Conservation (phyloP, 2,113 vertebrate genomes). For the Gobiocypris rarus region DNA sequence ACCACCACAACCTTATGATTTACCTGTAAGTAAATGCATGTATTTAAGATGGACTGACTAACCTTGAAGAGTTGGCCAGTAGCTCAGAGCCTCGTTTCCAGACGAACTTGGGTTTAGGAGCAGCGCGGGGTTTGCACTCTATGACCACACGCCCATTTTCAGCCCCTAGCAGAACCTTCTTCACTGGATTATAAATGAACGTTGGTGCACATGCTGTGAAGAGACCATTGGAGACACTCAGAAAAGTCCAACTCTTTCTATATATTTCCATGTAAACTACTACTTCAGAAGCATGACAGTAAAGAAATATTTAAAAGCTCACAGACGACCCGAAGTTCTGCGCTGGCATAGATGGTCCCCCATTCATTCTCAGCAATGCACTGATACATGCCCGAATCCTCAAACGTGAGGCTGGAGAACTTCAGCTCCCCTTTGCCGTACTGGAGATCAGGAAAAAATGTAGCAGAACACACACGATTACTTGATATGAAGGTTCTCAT, state of each 20-base stretch:
- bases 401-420: slow-evolving; percentile 87
- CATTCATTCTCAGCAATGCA: slow-evolving; percentile 93
- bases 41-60: slow-evolving; percentile 40
- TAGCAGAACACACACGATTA: neutral
- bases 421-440: slow-evolving; percentile 92
- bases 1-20: neutral
- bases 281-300: neutral
- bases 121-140: slow-evolving; percentile 93
- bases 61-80: slow-evolving; percentile 90
- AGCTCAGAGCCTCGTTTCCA: slow-evolving; percentile 94
- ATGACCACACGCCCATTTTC: slow-evolving; percentile 89
- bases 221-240: neutral
- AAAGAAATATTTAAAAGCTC: slow-evolving; percentile 62
- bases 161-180: slow-evolving; percentile 89
- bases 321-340: slow-evolving; percentile 94
- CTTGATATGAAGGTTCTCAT: neutral
- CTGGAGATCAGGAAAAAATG: slow-evolving; percentile 64
- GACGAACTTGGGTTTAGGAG: slow-evolving; percentile 89
- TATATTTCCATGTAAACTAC: neutral
- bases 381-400: slow-evolving; percentile 96
- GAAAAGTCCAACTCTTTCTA: neutral
- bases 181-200: slow-evolving; percentile 94
- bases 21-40: neutral
- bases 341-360: slow-evolving; percentile 94
- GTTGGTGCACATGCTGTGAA: slow-evolving; percentile 87